Evolutionary conservation across 2,113 vertebrate genomes (phyloP), one percentile per base, ranked within the genome.

Genomic region (Acinonyx jubatus): DNA sequence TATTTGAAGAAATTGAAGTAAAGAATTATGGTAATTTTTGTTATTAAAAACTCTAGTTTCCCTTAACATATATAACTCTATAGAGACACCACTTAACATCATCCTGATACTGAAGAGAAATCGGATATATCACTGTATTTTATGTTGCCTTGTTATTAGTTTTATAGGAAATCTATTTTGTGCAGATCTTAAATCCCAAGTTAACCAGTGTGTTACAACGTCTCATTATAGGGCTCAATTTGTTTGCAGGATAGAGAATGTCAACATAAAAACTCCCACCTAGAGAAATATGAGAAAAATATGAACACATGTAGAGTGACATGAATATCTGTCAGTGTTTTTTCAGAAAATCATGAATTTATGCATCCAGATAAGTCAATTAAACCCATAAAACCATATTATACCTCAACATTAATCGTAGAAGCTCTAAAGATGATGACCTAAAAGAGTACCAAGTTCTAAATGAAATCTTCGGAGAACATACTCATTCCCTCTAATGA

Each of bases 271-370:
- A 85, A 6, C 65, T 38, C 11, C 21, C 15, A 90, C 25, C 45
- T 79, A 85, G 27, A 83, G 29, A 94, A 71, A 38, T 45, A 48
- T 74, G 81, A 95, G 4, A 74, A 94, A 93, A 95, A 36, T 79
- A 5, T 73, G 41, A 90, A 63, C 31, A 73, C 31, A 57, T 14
- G 10, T 63, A 61, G 63, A 94, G 7, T 83, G 21, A 52, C 33
- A 71, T 50, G 41, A 50, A 27, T 79, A 87, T 90, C 41, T 92
- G 12, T 55, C 25, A 78, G 0, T 41, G 19, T 66, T 90, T 90
- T 87, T 76, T 5, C 23, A 79, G 18, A 29, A 69, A 36, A 61
- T 68, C 18, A 38, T 79, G 25, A 57, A 86, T 69, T 73, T 74
- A 29, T 65, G 4, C 41, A 82, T 80, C 23, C 3, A 92, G 55